phyloP scores from a whole-genome alignment of 1,140 invertebrate species.

The Sitobion miscanthi region DNA sequence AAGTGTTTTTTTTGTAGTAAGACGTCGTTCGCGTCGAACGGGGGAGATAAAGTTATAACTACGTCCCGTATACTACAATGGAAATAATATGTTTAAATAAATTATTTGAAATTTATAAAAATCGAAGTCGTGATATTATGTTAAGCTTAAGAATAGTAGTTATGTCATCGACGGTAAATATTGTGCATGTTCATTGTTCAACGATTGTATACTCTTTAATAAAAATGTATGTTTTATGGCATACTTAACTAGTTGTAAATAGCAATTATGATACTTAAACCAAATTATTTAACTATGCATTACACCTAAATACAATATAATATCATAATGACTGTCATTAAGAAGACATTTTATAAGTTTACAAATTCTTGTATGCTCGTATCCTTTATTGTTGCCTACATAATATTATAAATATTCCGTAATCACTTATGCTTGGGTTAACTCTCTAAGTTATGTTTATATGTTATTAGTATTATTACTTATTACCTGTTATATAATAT shows the following conservation, averaged over 20 bases:
- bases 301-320: not conserved
- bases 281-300: conserved; percentile 17
- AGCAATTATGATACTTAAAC: not conserved
- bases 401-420: not conserved
- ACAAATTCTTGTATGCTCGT: not conserved
- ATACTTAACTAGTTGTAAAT: not conserved
- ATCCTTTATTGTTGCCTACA: not conserved
- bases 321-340: not conserved
- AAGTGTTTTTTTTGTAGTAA: not conserved
- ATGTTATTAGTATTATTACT: not conserved
- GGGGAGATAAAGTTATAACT: not conserved
- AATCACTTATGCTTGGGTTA: not conserved
- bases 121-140: not conserved
- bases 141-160: not conserved
- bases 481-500: not conserved
- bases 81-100: not conserved
- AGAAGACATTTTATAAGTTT: not conserved
- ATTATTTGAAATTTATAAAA: not conserved
- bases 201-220: not conserved
- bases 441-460: not conserved
- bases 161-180: not conserved
- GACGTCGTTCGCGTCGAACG: not conserved
- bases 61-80: not conserved
- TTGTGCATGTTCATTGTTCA: not conserved
- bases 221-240: not conserved